phyloP scores from a whole-genome alignment of 2,113 vertebrate genomes.

The Mormyrus iriodes region DNA sequence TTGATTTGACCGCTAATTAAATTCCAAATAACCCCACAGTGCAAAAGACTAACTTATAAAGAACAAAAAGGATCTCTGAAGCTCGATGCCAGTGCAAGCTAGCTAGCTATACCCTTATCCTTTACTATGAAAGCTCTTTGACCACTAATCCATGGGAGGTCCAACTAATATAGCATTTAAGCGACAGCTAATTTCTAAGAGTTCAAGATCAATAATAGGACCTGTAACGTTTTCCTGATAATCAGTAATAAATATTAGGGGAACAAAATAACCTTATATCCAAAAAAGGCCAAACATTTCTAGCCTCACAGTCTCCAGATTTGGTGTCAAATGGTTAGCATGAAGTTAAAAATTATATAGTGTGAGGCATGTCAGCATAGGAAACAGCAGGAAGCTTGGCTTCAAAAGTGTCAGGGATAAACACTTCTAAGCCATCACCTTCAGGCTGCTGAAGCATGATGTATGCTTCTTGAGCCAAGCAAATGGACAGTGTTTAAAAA shows the following conservation, averaged over 20 bases:
- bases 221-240: too few relatives aligned
- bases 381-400: background rate
- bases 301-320: background rate
- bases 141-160: too few relatives aligned
- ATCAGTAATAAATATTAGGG: too few relatives aligned
- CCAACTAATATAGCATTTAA: too few relatives aligned
- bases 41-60: background rate
- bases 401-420: background rate
- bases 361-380: background rate
- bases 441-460: background rate
- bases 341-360: background rate
- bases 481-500: background rate
- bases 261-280: background rate
- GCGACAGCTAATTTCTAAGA: too few relatives aligned
- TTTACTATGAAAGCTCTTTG: background rate
- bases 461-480: background rate
- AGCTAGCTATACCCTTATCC: background rate
- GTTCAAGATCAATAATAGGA: too few relatives aligned
- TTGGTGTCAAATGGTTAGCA: background rate
- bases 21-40: background rate
- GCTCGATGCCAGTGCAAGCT: background rate
- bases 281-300: background rate
- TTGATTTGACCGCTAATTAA: background rate
- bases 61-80: background rate
- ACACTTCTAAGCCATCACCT: slow-evolving; percentile 5